Evolutionary conservation across 2,113 vertebrate genomes (phyloP).

Genomic region (Amazona vittata): DNA sequence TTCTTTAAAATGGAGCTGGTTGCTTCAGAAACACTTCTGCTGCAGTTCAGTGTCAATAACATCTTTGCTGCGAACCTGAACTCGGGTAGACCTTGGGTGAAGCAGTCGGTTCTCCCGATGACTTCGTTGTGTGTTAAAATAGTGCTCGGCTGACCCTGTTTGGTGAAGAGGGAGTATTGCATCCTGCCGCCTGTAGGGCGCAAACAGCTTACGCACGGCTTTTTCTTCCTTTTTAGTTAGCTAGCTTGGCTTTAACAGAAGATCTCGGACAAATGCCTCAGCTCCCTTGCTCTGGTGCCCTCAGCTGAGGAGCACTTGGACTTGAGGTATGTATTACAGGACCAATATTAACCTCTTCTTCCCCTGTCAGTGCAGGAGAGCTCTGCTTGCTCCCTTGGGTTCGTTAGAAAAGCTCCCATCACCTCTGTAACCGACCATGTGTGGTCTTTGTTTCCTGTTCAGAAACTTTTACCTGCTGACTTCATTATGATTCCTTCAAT

Average conservation of each 20-base stretch:
- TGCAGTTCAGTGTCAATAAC: not conserved
- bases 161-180: conserved; percentile 10
- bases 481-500: not conserved
- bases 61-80: fast-evolving
- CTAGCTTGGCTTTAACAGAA: not conserved
- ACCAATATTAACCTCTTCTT: fast-evolving
- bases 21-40: not conserved
- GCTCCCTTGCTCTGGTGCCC: not conserved
- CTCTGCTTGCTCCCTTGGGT: not conserved
- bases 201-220: fast-evolving
- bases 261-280: fast-evolving
- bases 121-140: fast-evolving
- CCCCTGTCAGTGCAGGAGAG: not conserved
- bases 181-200: not conserved
- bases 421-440: not conserved
- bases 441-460: not conserved
- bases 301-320: not conserved
- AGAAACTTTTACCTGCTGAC: not conserved
- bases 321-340: fast-evolving
- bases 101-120: not conserved
- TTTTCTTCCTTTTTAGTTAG: not conserved
- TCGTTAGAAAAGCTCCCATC: not conserved
- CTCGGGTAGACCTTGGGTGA: fast-evolving
- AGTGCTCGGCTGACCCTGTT: conserved; percentile 46
- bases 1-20: not conserved